Base-by-base conservation (phyloP, 2,888 invertebrate species). In the Aspidiotus rigidus region DNA sequence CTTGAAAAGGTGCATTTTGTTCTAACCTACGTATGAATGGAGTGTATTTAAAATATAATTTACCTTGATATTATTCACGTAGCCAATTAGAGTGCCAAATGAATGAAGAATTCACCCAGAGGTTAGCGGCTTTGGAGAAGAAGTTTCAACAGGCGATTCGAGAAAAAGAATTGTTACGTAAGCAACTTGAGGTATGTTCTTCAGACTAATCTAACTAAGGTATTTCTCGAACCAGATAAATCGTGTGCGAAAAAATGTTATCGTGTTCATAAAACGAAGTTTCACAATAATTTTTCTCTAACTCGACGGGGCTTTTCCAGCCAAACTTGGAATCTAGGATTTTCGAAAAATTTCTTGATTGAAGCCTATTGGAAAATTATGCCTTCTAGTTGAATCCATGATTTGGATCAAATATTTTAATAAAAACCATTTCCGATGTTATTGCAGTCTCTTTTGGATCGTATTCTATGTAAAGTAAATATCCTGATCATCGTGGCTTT, bases 81-180 rank as follows among this genome's bases (percentile, higher is more conserved):
- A 76, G 76, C 55, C 76, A 75, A 69, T 70, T 76, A 55, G 79
- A 80, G 64, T 77, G 80, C 72, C 83, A 84, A 74, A 85, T 91
- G 61, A 89, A 90, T 0, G 91, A 93, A 76, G 94, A 95, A 76
- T 92, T 92, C 75, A 93, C 93, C 0, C 89, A 90, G 77, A 82
- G 94, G 70, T 81, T 95, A 76, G 90, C 92, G 0, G 89, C 90
- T 0, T 80, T 93, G 61, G 95, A 96, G 77, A 89, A 90, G 76
- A 93, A 93, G 77, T 89, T 93, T 75, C 92, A 94, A 76, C 88
- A 89, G 77, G 89, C 90, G 6, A 88, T 92, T 69, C 83, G 89
- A 74, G 94, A 95, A 78, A 88, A 88, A 77, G 90, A 91, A 76
- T 82, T 82, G 11, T 77, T 93, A 67, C 83, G 90, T 71, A 89